These are phyloP conservation scores for Tupaia tana DNA, from an alignment of 2,113 vertebrate genomes.

Conservation along the genomic window DNA sequence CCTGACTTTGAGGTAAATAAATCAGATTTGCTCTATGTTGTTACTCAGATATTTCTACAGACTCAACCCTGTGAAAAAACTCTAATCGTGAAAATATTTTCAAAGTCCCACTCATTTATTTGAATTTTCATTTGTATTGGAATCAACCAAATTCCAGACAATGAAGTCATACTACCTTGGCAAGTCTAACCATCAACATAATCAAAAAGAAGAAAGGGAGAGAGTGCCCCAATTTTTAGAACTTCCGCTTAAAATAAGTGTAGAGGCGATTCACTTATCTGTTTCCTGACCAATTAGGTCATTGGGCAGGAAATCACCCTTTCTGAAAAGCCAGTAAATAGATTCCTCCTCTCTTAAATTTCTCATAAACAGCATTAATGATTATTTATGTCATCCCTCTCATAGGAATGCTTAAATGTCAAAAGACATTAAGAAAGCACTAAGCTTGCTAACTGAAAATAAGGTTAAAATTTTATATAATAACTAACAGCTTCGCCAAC, in stretches of 20 bases:
- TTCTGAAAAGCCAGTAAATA: conserved; percentile 71
- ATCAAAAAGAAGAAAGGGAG: conserved; percentile 33
- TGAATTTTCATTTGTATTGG: conserved; percentile 51
- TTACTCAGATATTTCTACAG: background rate
- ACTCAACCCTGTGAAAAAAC: conserved; percentile 20
- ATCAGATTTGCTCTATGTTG: conserved; percentile 6
- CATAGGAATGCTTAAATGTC: conserved; percentile 5
- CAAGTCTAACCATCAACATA: conserved; percentile 51
- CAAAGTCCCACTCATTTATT: conserved; percentile 54
- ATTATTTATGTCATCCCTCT: conserved; percentile 8
- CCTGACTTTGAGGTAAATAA: conserved; percentile 59
- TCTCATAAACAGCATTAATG: conserved; percentile 49
- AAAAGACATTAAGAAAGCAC: conserved; percentile 3
- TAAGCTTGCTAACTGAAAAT: conserved; percentile 58
- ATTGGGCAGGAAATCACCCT: conserved; percentile 70
- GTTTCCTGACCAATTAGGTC: conserved; percentile 74
- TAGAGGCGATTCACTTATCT: conserved; percentile 56
- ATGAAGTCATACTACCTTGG: conserved; percentile 58
- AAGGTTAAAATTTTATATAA: background rate
- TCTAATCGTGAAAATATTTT: conserved; percentile 61
- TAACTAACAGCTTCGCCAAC: background rate
- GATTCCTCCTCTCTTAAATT: conserved; percentile 52
- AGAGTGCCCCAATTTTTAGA: conserved; percentile 46
- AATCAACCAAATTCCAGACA: conserved; percentile 66
- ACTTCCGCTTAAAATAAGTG: conserved; percentile 31